These are phyloP conservation scores for Zoanthus gigantus DNA, from an alignment of 92 coral and sea anemone species.

Conservation along the genomic window DNA sequence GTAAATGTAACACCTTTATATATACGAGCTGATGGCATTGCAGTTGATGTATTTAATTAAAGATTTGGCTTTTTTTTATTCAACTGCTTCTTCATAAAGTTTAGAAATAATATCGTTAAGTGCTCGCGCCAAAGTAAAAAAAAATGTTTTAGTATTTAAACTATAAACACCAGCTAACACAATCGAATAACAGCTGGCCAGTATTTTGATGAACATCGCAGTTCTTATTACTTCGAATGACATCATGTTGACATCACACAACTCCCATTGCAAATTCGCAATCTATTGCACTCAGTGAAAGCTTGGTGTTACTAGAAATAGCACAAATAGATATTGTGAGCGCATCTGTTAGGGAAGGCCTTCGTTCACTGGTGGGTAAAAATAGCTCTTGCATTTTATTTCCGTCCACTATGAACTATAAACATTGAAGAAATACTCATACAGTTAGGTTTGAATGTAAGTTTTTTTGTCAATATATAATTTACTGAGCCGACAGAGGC, in stretches of 20 bases:
- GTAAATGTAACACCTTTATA: too few relatives aligned
- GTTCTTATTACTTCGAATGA: slow-evolving; percentile 83
- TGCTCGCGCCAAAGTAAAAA: neutral
- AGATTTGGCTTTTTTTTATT: too few relatives aligned
- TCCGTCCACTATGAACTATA: slow-evolving; percentile 96
- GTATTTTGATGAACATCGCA: slow-evolving; percentile 30
- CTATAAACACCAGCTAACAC: neutral
- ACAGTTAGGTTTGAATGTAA: slow-evolving; percentile 46
- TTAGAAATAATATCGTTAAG: too few relatives aligned
- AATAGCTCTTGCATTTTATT: slow-evolving; percentile 99
- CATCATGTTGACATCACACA: slow-evolving; percentile 92
- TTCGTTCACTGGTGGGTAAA: slow-evolving; percentile 98
- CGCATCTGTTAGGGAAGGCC: slow-evolving; percentile 97
- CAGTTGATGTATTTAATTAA: too few relatives aligned
- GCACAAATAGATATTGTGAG: slow-evolving; percentile 92
- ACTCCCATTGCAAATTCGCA: slow-evolving; percentile 93
- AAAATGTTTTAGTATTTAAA: neutral
- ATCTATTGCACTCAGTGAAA: slow-evolving; percentile 70
- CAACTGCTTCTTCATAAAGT: too few relatives aligned
- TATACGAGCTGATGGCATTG: too few relatives aligned
- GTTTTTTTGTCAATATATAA: slow-evolving; percentile 6
- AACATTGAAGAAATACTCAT: slow-evolving; percentile 80
- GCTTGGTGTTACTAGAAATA: slow-evolving; percentile 96
- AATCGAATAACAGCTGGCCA: neutral
- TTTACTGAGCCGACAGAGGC: slow-evolving; percentile 1